Base-by-base conservation (phyloP, 1,140 invertebrate species). In the Venturia canescens region DNA sequence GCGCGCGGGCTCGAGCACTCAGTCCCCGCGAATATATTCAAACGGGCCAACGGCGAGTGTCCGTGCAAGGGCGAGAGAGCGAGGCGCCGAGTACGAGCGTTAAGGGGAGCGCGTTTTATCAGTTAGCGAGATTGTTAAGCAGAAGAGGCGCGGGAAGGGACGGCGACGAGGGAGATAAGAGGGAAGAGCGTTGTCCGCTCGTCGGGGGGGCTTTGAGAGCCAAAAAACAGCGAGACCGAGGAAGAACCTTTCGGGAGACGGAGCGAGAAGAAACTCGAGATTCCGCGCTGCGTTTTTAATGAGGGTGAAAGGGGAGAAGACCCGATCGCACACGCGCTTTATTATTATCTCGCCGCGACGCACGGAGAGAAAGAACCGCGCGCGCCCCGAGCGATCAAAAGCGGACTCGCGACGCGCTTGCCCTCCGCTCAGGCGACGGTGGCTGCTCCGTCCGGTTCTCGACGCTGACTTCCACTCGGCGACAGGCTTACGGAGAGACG, bases 401-500 rank as follows among this genome's bases (percentile, higher is more conserved):
- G 72, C 21, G n/a, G 21, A 13, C 29, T 76, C 67, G 79, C 72
- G 82, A 26, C 27, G 23, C 2, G 5, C 27, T 79, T 81, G 81
- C 80, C 63, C 76, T 44, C 66, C 69, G 80, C 79, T 79, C 77
- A 63, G 82, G 79, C 50, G 72, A 29, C 38, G 71, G 27, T 57
- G 44, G 23, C 71, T 74, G 71, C 38, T 74, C 11, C 71, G 71
- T 74, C 48, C 44, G 23, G 16, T 74, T 60, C 13, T 63, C 23
- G 60, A 63, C 72, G 72, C 53, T 53, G 72, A 53, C 72, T 31
- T 74, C 80, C 57, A 38, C n/a, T n/a, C 31, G 72, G 67, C 69
- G 27, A 79, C 48, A 60, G 80, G n/a, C 29, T 74, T 60, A 72
- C 72, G 57, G 66, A 48, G 63, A 82, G 78, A 83, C 84, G 83